A percentile compares a stretch with the other conserved stretches of the same genome.
Conservation (phyloP, 2,797 vertebrate genomes). For the Anas bernieri region DNA sequence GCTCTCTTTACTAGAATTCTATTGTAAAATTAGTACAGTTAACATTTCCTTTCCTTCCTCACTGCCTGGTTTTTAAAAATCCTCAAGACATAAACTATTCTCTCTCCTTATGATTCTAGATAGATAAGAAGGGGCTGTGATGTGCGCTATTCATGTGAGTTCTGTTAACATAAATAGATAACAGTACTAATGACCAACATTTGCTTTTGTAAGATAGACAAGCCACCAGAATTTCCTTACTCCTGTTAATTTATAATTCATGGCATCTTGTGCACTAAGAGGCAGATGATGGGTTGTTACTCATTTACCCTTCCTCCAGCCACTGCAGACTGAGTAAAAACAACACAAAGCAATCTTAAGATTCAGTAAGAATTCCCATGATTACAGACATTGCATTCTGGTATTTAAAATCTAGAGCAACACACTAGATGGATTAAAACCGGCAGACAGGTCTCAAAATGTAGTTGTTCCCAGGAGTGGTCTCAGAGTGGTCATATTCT, state of each 20-base stretch:
- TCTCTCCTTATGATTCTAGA: background rate
- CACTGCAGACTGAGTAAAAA: background rate
- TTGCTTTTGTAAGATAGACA: background rate
- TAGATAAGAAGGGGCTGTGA: background rate
- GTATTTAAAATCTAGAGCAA: conserved; percentile 5
- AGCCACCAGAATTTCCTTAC: background rate
- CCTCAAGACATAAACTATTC: background rate
- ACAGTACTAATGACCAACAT: background rate
- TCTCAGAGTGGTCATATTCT: background rate
- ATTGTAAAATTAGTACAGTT: conserved; percentile 8
- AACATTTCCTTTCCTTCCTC: background rate
- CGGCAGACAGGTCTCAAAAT: background rate
- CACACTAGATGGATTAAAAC: background rate
- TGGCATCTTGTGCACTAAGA: background rate
- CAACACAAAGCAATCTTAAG: background rate
- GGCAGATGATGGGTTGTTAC: background rate
- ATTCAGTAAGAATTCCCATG: background rate
- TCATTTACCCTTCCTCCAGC: background rate
- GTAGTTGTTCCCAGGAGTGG: background rate
- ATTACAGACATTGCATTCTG: background rate
- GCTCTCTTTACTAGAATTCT: background rate
- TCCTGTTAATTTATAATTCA: conserved; percentile 1
- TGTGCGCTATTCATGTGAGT: background rate
- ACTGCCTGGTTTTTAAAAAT: background rate
- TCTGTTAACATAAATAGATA: background rate